Percentiles rank a stretch among this genome's conserved stretches.
Conservation (phyloP, 2,888 invertebrate genomes). For the Deladenus siricidicola region DNA sequence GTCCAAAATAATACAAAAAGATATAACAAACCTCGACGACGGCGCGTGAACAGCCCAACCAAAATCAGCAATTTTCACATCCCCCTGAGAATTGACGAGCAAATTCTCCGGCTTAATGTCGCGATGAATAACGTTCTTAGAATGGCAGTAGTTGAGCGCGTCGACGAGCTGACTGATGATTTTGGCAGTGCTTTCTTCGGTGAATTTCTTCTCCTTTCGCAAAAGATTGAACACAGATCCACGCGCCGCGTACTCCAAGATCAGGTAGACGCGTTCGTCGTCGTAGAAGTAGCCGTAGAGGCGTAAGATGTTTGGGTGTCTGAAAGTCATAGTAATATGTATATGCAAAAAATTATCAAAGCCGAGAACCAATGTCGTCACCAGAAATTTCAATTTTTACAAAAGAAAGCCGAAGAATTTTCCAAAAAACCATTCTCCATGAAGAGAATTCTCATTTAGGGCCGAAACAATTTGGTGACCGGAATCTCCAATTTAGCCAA, state of each 20-base stretch:
- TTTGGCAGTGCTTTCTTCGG: constrained; percentile 32
- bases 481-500: too few relatives aligned
- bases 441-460: too few relatives aligned
- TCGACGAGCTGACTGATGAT: constrained; percentile 48
- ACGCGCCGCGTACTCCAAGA: constrained; percentile 80
- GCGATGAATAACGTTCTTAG: constrained; percentile 46
- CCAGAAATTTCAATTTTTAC: too few relatives aligned
- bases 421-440: too few relatives aligned
- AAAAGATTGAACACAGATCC: constrained; percentile 70
- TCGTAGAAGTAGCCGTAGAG: constrained; percentile 94
- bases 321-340: too few relatives aligned
- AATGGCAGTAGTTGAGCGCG: constrained; percentile 52
- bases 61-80: constrained; percentile 54
- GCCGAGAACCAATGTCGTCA: too few relatives aligned
- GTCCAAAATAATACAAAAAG: too few relatives aligned
- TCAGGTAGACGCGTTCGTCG: constrained; percentile 79
- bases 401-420: too few relatives aligned
- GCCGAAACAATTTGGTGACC: too few relatives aligned
- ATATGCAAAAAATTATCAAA: too few relatives aligned
- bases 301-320: constrained; percentile 84
- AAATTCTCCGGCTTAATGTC: constrained; percentile 54
- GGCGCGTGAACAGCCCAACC: constrained; percentile 54
- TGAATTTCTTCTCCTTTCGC: constrained; percentile 42
- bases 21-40: constrained; percentile 45
- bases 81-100: constrained; percentile 42